These are phyloP conservation scores for Branchipolynoe longqiensis DNA, from an alignment of 2,888 invertebrate genomes.

Conservation along the genomic window DNA sequence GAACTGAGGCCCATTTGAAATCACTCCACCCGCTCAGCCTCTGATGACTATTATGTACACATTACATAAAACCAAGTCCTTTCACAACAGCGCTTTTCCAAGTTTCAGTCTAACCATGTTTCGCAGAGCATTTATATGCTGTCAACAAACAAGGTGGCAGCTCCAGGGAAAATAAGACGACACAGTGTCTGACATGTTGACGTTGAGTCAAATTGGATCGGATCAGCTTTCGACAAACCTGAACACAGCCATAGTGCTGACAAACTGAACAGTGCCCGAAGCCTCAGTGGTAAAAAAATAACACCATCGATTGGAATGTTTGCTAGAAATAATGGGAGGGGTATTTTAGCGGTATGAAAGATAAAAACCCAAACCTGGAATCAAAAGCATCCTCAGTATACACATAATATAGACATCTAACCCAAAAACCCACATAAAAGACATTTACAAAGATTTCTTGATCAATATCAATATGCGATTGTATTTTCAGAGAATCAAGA, in stretches of 20 bases:
- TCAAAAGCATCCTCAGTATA: too few relatives aligned
- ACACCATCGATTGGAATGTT: constrained; percentile 5
- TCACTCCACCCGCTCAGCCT: too few relatives aligned
- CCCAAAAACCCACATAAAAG: not conserved
- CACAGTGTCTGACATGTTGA: not conserved
- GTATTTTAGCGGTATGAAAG: not conserved
- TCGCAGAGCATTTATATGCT: not conserved
- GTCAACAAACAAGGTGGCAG: not conserved
- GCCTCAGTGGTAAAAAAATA: too few relatives aligned
- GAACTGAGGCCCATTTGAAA: too few relatives aligned
- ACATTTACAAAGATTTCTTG: not conserved
- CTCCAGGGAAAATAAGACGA: not conserved
- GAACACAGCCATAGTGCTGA: not conserved
- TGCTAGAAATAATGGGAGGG: not conserved
- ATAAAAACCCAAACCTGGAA: not conserved
- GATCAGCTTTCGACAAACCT: not conserved
- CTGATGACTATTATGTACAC: too few relatives aligned
- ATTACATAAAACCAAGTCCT: too few relatives aligned
- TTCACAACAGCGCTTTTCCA: too few relatives aligned
- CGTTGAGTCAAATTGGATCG: not conserved
- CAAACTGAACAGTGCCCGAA: too few relatives aligned
- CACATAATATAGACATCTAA: not conserved
- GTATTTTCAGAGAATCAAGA: too few relatives aligned
- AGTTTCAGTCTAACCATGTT: too few relatives aligned
- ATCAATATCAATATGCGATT: not conserved